Base-by-base conservation (phyloP, 1,140 invertebrate genomes). In the Bombus polaris region DNA sequence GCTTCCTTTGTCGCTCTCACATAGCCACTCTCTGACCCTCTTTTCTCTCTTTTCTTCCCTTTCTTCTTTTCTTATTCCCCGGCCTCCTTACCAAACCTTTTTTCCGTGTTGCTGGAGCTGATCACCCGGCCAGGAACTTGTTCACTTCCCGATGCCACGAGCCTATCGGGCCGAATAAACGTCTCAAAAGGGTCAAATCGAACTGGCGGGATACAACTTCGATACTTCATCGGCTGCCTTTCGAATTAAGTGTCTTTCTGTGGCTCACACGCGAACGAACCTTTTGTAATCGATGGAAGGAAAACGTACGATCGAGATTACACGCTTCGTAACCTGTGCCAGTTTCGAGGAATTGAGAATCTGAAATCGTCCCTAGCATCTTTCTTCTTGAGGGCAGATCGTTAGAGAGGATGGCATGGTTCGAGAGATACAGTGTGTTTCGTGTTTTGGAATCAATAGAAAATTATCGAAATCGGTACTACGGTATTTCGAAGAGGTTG, bases 81-180 rank as follows among this genome's bases (percentile, higher is more conserved):
- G 62, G 15, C 44, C 84, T 59, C 72, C 25, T 42, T 59, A 22
- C 37, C 47, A 1, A 0, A 22, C 59, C 35, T 53, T 76, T 59
- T 77, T n/a, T 65, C 62, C 72, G 76, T 47, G 78, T 84, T 84
- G 77, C 80, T 37, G 37, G 88, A 74, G 76, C 83, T 28, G 42
- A 81, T 72, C 70, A 73, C 73, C 89, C 85, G 79, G 37, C 70
- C 39, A 15, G 68, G 25, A 72, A 72, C 70, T 42, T 39, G 70
- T 90, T 85, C 87, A 78, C 78, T 89, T 90, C 86, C 85, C 88
- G 85, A 89, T 90, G 81, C 71, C 85, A 47, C 59, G 59, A 83
- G 85, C 68, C 85, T 72, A 72, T 72, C 70, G 70, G 12, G 39
- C 12, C 39, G 37, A 72, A 72, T n/a, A n/a, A 28, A 13, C 70